Base-by-base conservation (phyloP, 2,113 vertebrate species). In the Steatornis caripensis region DNA sequence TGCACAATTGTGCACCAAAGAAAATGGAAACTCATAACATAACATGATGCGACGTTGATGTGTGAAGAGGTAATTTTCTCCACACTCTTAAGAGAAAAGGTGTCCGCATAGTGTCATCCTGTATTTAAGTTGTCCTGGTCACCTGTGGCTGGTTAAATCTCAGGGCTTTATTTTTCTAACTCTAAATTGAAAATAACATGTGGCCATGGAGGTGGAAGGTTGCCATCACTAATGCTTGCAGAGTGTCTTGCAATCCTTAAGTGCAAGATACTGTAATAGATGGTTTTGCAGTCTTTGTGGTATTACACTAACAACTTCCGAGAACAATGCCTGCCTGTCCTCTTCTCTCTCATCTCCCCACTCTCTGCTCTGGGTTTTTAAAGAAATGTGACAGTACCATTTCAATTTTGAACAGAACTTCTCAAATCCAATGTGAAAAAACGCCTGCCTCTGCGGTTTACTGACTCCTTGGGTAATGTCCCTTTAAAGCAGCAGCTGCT, bases 401-500 rank as follows among this genome's bases (percentile, higher is more conserved):
- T 83, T 68, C 72, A 62, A 1, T 83, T 93, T 48, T 12, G 48
- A 84, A 4, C 68, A 49, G 82, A 84, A 75, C 80, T 87, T 54
- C 29, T 64, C 58, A 45, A 79, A 86, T 13, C 21, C 12, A 5
- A 34, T 41, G 87, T 26, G 76, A 62, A 89, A 70, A 81, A 22
- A 32, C 0, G 29, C 60, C 76, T 34, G 68, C 55, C 71, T 86
- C 89, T 0, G 29, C 24, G 86, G 46, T 92, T 92, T 89, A 9
- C 91, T 78, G 94, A 27, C 93, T 95, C 51, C 60, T 89, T 62
- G 89, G 94, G 94, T 87, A 43, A 89, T 92, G 83, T 90, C 89
- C 91, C 90, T 95, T 96, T 94, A 95, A 95, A 95, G 91, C 95
- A 89, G 96, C 95, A 89, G 92, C 97, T 96, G 96, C 96, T 96